Evolutionary conservation across 2,888 invertebrate species (phyloP), one percentile per base, ranked within the genome.

Genomic region (Galerucella calmariensis): DNA sequence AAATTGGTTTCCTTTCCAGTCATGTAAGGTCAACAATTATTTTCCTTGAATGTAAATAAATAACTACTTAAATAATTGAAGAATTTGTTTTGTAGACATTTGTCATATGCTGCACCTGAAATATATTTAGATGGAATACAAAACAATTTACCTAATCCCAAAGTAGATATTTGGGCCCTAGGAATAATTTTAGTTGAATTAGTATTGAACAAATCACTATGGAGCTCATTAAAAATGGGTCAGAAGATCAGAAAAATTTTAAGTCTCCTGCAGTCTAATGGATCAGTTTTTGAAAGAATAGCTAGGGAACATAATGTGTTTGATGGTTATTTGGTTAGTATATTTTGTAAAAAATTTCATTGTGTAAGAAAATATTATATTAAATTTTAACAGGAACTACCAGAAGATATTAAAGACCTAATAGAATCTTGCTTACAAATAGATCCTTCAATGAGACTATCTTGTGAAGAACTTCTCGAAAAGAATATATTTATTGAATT

Each of bases 111-210:
- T 77, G 93, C 96, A 27, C 96, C 96, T 0, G 96, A 97, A 88
- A 92, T 94, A 53, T 92, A 95, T 80, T 84, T 95, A 3, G 90
- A 91, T 69, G 91, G 91, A 41, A 90, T 92, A 69, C 83, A 84
- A 48, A 81, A 81, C 44, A 75, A 81, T 44, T 80, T 84, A 71
- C 62, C 77, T 10, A 94, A 95, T 67, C 91, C 92, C 0, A 94
- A 96, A 86, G 93, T 93, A 20, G 99, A 99, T 88, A 90, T 97
- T 44, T 99, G 99, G 99, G 93, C 97, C 1, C 88, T 97, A 75
- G 99, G 97, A n/a, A 93, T 99, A 74, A 92, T 98, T 75, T 86
- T 98, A 48, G 89, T 95, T 0, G 97, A 98, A 88, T 87, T 96
- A 5, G 88, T 94, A 74, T 88, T 97, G 58, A 91, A 92, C 71